Evolutionary conservation across 2,888 invertebrate genomes (phyloP), one percentile per base, ranked within the genome.

Genomic region (Epinotia ramella): DNA sequence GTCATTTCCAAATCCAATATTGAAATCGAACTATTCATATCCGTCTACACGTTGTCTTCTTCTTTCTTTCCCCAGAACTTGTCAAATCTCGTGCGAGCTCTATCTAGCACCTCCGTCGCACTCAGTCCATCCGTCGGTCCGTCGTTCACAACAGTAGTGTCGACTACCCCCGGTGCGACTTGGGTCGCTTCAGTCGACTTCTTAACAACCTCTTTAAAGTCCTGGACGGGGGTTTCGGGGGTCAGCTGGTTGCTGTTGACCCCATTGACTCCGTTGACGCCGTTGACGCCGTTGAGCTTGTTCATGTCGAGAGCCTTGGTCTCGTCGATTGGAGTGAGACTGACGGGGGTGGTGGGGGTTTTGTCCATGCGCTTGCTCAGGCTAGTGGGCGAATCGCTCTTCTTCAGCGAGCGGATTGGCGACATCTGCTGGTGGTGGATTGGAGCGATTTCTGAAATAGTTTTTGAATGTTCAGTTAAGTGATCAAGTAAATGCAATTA

Each of bases 71-170:
- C 97, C 97, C 97, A 97, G 90, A 97, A 97, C 86, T 97, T 96
- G 90, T 97, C 97, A 87, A 97, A 97, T 83, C 97, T 96, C 89
- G 96, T 97, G 82, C 97, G 96, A 83, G 97, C 97, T 88, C 96
- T 96, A 87, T 97, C 97, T 80, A 97, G 94, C 78, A 97, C 97
- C 86, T 97, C 97, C 73, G 96, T 95, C 56, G 97, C 96, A 67
- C 96, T 94, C 62, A 96, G 93, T 2, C 95, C 94, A n/a, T 94
- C 94, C 71, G 83, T 81, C 49, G 91, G 81, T 69, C 87, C 79
- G 56, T 95, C 95, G 56, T 94, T 95, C 24, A 94, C 93, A 6
- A 95, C 92, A 24, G 93, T 92, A 0, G 92, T 96, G 80, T 95
- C 95, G 20, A 95, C 92, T 20, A 95, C 94, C 18, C 95, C 95